A percentile compares a stretch with the other conserved stretches of the same genome.
These are phyloP conservation scores for Thamnaconus septentrionalis DNA, from an alignment of 2,113 vertebrate species.

Conservation along the genomic window DNA sequence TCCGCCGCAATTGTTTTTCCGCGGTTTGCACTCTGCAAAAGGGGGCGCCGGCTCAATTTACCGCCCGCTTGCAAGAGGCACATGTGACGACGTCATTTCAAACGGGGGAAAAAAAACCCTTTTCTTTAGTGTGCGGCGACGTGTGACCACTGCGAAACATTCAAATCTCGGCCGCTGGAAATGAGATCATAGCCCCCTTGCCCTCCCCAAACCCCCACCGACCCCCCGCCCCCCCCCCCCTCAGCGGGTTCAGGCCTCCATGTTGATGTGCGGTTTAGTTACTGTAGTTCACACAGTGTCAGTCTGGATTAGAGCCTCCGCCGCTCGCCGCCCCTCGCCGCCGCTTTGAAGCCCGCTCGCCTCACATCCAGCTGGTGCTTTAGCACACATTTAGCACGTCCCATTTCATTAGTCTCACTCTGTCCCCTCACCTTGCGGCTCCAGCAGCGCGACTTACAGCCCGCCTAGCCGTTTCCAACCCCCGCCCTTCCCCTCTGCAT, in stretches of 20 bases:
- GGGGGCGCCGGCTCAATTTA: too few relatives aligned
- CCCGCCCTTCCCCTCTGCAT: slow-evolving; percentile 19
- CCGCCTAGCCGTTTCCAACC: slow-evolving; percentile 27
- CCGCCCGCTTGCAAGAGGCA: too few relatives aligned
- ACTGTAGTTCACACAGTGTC: slow-evolving; percentile 68
- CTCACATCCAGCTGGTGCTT: slow-evolving; percentile 62
- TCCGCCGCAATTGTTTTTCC: too few relatives aligned
- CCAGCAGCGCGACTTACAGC: slow-evolving; percentile 21
- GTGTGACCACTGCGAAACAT: not conserved
- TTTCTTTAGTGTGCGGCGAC: too few relatives aligned
- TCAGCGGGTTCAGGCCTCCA: slow-evolving; percentile 39
- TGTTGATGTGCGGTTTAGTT: slow-evolving; percentile 62
- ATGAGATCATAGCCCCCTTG: slow-evolving; percentile 16
- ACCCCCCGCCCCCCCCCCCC: not conserved
- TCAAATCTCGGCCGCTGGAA: slow-evolving; percentile 8
- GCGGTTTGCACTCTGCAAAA: too few relatives aligned
- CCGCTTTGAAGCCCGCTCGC: slow-evolving; percentile 57
- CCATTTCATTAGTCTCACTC: slow-evolving; percentile 70
- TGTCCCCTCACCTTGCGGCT: slow-evolving; percentile 62
- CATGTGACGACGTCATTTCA: too few relatives aligned
- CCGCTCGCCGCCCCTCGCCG: slow-evolving; percentile 33
- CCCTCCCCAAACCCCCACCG: too few relatives aligned
- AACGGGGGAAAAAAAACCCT: too few relatives aligned
- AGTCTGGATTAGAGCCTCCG: slow-evolving; percentile 58
- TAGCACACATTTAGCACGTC: slow-evolving; percentile 73